phyloP scores from a whole-genome alignment of 2,113 vertebrate species.

The Cebus imitator region DNA sequence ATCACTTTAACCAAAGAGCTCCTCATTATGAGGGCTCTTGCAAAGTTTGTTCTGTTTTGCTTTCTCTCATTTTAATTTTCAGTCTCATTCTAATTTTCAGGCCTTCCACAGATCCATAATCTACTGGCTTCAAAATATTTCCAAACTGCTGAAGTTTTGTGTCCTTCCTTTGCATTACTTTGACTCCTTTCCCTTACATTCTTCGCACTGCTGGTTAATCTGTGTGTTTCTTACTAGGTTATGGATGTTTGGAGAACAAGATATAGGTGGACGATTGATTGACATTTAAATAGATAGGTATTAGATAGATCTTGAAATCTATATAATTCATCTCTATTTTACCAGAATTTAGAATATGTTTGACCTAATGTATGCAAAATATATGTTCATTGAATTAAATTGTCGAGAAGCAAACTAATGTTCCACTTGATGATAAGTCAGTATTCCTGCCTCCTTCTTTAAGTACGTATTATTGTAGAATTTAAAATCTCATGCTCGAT shows the following conservation, averaged over 20 bases:
- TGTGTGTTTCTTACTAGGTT: not conserved
- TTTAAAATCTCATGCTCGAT: not conserved
- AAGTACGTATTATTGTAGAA: not conserved
- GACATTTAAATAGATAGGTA: not conserved
- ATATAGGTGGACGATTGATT: not conserved
- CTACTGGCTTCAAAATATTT: not conserved
- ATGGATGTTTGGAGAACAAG: not conserved
- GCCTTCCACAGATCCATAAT: not conserved
- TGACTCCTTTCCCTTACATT: not conserved
- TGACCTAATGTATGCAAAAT: not conserved
- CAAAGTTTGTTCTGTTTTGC: not conserved
- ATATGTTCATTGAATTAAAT: not conserved
- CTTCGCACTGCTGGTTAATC: not conserved
- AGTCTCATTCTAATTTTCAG: not conserved
- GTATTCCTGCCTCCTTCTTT: not conserved
- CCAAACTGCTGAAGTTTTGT: too few species aligned
- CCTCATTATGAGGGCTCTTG: accelerated
- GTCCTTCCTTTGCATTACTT: not conserved
- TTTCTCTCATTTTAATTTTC: not conserved
- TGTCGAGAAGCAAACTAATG: not conserved
- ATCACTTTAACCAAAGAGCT: not conserved
- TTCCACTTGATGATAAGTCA: not conserved
- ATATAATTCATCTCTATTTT: not conserved
- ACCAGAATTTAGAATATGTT: not conserved
- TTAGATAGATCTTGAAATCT: not conserved